phyloP scores from a whole-genome alignment of 1,140 invertebrate genomes.

The Drosophila subpulchrella region DNA sequence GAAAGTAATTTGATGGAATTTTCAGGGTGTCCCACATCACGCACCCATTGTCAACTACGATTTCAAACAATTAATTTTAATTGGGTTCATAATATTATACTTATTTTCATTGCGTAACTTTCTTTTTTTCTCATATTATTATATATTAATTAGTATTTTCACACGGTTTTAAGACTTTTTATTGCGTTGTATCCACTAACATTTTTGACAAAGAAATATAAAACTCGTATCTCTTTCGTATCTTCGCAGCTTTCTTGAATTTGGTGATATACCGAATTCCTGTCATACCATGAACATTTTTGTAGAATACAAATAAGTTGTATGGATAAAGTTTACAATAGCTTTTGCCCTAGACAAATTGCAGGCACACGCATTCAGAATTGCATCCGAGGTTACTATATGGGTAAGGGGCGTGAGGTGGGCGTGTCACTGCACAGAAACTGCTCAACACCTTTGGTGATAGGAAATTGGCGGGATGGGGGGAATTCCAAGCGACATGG shows the following conservation, averaged over 20 bases:
- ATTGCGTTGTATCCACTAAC: too few relatives aligned
- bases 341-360: conserved; percentile 31
- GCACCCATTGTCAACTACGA: conserved; percentile 7
- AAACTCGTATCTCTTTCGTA: too few relatives aligned
- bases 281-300: not conserved
- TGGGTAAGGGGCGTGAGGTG: not conserved
- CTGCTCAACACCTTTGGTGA: conserved; percentile 34
- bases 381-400: conserved; percentile 18
- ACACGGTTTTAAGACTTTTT: not conserved
- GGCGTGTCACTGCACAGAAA: not conserved
- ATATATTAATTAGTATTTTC: too few relatives aligned
- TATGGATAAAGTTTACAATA: conserved; percentile 5
- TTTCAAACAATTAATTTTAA: conserved; percentile 24
- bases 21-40: conserved; percentile 7
- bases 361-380: conserved; percentile 24
- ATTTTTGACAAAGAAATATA: too few relatives aligned
- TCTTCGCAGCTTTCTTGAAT: not conserved
- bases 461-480: conserved; percentile 3
- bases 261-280: not conserved
- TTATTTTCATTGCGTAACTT: not conserved
- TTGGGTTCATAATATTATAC: conserved; percentile 6
- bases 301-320: not conserved
- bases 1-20: conserved; percentile 25
- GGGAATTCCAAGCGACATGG: conserved; percentile 24
- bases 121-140: not conserved